Evolutionary conservation across 2,888 invertebrate genomes (phyloP), one percentile per base, ranked within the genome.

Genomic region (Perithous albicinctus): DNA sequence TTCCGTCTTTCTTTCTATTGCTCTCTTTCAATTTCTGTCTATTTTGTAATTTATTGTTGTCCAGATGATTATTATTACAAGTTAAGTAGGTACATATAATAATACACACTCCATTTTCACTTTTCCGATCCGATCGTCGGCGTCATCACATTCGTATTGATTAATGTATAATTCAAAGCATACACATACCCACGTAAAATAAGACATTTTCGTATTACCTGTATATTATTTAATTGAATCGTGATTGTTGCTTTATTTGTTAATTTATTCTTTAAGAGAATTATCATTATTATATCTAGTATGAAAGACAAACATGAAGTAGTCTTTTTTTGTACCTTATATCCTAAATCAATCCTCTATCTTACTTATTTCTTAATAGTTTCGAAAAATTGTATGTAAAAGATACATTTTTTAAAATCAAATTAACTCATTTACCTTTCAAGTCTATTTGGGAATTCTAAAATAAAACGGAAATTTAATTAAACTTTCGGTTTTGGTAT

Each of bases 201-300:
- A 32, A 59, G 1, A 59, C 59, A 32, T 3, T 0, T 56, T 56
- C 7, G 56, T 29, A 26, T 54, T 23, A 20, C 23, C 35, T 84
- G 76, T 79, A 81, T 81, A 83, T 83, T 85, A 84, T 84, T 85
- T 85, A 84, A 85, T 83, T 84, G 29, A 77, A 56, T 75, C 80
- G 79, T 80, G 72, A 81, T 79, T 84, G 83, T 84, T 85, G 81
- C 75, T 59, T 70, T 54, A 78, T 77, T 83, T 72, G 80, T 84
- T 84, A 82, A 85, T 82, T 84, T 85, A 85, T 84, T 84, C 79
- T 72, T 77, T 79, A 81, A 80, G 84, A 74, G 18, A 18, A 74
- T 61, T 63, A 23, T 46, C 23, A 67, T 29, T 32, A 63, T 59
- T 59, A 32, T 43, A 54, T 54, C 29, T 41, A 29, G 20, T 54